These are phyloP conservation scores for Lampris megalopsis DNA, from an alignment of 2,113 vertebrate species.

Conservation along the genomic window DNA sequence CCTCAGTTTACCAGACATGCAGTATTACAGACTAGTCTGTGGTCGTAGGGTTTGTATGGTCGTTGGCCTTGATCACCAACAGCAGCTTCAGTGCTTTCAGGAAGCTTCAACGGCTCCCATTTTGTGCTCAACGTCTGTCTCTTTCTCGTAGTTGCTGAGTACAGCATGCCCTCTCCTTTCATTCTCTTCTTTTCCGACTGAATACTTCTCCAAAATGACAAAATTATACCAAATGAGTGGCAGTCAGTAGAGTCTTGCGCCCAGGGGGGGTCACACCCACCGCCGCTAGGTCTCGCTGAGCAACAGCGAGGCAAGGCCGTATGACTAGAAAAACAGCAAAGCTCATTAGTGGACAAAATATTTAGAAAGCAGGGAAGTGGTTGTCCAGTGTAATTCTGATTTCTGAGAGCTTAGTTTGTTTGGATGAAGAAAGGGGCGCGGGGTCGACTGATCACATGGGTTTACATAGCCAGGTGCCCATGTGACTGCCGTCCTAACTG, in stretches of 20 bases:
- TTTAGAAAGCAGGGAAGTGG: neutral
- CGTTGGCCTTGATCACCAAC: constrained; percentile 44
- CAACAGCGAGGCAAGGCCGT: too few species aligned
- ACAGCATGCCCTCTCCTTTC: constrained; percentile 15
- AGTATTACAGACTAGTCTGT: constrained; percentile 63
- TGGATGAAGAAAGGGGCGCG: neutral
- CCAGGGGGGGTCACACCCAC: neutral
- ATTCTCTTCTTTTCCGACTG: constrained; percentile 8
- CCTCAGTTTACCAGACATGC: constrained; percentile 44
- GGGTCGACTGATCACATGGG: constrained; percentile 4
- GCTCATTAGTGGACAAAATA: neutral
- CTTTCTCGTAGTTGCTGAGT: constrained; percentile 49
- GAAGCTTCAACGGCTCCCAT: constrained; percentile 20
- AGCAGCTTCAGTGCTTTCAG: constrained; percentile 54
- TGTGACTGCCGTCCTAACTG: constrained; percentile 31
- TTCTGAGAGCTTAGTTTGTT: neutral
- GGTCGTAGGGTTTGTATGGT: constrained; percentile 15
- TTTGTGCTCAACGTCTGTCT: constrained; percentile 50
- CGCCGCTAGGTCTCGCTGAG: neutral
- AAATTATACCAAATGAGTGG: neutral
- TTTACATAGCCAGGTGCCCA: constrained; percentile 3
- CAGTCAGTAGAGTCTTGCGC: neutral
- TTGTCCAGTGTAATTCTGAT: neutral
- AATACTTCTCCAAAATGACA: constrained; percentile 3
- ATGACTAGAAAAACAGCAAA: neutral